Percentiles rank a stretch among this genome's conserved stretches.
phyloP scores from a whole-genome alignment of 2,888 invertebrate species.

The Helobdella robusta region DNA sequence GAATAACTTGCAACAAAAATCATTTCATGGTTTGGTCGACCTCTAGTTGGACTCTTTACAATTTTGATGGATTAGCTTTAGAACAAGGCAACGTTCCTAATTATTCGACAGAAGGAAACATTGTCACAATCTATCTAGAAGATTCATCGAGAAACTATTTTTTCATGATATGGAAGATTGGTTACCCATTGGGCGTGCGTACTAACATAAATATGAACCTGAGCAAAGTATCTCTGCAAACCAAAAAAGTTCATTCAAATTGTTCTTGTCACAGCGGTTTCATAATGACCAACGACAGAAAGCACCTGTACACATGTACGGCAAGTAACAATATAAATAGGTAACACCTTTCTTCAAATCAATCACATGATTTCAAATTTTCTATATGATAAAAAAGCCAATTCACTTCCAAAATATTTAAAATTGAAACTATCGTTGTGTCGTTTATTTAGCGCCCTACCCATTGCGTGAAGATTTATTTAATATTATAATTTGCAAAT shows the following conservation, averaged over 20 bases:
- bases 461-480: too few species aligned
- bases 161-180: constrained; percentile 34
- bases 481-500: too few species aligned
- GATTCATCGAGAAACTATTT: constrained; percentile 32
- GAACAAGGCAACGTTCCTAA: constrained; percentile 9
- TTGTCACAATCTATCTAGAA: constrained; percentile 18
- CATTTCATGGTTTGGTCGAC: constrained; percentile 43
- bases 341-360: too few species aligned
- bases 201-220: constrained; percentile 23
- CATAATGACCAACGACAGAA: constrained; percentile 34
- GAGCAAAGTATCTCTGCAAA: constrained; percentile 40
- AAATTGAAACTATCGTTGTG: too few species aligned
- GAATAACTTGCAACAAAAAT: constrained; percentile 42
- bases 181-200: constrained; percentile 29
- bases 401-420: too few species aligned
- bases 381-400: too few species aligned
- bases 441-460: too few species aligned
- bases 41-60: constrained; percentile 40
- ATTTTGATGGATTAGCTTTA: constrained; percentile 14
- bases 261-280: constrained; percentile 49
- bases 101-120: constrained; percentile 19
- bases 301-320: constrained; percentile 45
- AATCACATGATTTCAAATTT: too few species aligned
- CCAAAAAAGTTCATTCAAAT: constrained; percentile 40
- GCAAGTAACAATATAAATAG: too few species aligned